Evolutionary conservation across 2,888 invertebrate genomes (phyloP), one percentile per base, ranked within the genome.

Genomic region (Agelastica alni): DNA sequence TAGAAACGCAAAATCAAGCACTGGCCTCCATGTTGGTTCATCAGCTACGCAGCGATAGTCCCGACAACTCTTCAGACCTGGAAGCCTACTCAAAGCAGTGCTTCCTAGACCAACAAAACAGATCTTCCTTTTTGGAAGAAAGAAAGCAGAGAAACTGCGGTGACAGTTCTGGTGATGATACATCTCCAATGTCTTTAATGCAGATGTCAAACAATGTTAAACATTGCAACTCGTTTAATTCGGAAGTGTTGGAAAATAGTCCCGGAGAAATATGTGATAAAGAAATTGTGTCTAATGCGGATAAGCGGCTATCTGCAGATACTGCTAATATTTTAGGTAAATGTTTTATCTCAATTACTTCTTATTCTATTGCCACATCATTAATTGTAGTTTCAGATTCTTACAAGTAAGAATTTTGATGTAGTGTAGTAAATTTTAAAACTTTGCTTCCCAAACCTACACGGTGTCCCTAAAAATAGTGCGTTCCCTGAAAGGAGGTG

Each of bases 1-100:
- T 91, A 62, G 91, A 91, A 75, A 81, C 85, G 20, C 90, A 91
- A 73, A 92, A 92, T 77, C 79, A 85, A 51, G 85, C 87, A 18
- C 78, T 92, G 54, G 88, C 87, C 62, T 81, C 86, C 5, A 79
- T 88, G 63, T 77, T 88, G 58, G 84, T 87, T 54, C 85, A 88
- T 52, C 85, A 85, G 70, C 75, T 85, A 59, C 78, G 83, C 7
- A 81, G 69, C 14, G 74, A 73, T 16, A 63, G 65, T 32, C 62
- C 65, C 13, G 43, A 46, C 2, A 37, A 58, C 10, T 54, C 64
- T 4, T 41, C 53, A 7, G 60, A 64, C 17, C 48, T 56, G 20
- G 62, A 63, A 6, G 39, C 53, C 9, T 55, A 55, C 41, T 51
- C 61, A 10, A 61, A 56, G 31, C 61, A 58, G 30, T 54, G 61